A percentile compares a stretch with the other conserved stretches of the same genome.
Conservation (phyloP, 1,140 invertebrate genomes). For the Temnothorax longispinosus region DNA sequence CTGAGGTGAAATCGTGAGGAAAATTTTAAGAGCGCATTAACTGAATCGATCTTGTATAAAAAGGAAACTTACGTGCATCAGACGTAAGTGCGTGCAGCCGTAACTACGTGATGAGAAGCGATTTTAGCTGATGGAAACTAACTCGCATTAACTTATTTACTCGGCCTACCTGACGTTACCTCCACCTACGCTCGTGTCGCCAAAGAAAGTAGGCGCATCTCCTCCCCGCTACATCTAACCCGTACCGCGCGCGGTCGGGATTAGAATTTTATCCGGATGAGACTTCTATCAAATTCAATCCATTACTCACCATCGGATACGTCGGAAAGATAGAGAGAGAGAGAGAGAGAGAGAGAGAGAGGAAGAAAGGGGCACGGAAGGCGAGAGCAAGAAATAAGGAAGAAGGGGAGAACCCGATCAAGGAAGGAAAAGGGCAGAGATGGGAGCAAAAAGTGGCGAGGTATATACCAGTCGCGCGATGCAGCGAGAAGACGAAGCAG, state of each 20-base stretch:
- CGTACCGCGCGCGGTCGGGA: conserved; percentile 1
- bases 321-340: neutral
- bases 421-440: conserved; percentile 50
- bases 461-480: conserved; percentile 41
- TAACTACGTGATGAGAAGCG: neutral
- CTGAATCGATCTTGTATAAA: neutral
- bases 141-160: conserved; percentile 56
- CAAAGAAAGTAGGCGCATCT: conserved; percentile 50
- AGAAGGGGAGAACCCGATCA: conserved; percentile 47
- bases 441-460: conserved; percentile 49
- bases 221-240: neutral
- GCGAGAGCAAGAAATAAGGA: conserved; percentile 44
- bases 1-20: neutral
- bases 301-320: conserved; percentile 58
- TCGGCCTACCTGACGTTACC: conserved; percentile 30
- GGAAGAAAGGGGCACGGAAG: neutral
- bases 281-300: conserved; percentile 51
- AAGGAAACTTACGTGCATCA: neutral
- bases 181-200: conserved; percentile 26
- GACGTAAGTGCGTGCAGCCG: neutral
- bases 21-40: neutral
- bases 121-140: neutral
- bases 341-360: neutral
- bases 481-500: conserved; percentile 47
- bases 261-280: conserved; percentile 57